These are phyloP conservation scores for Notolepis coatsorum DNA, from an alignment of 2,797 vertebrate species.

Conservation along the genomic window DNA sequence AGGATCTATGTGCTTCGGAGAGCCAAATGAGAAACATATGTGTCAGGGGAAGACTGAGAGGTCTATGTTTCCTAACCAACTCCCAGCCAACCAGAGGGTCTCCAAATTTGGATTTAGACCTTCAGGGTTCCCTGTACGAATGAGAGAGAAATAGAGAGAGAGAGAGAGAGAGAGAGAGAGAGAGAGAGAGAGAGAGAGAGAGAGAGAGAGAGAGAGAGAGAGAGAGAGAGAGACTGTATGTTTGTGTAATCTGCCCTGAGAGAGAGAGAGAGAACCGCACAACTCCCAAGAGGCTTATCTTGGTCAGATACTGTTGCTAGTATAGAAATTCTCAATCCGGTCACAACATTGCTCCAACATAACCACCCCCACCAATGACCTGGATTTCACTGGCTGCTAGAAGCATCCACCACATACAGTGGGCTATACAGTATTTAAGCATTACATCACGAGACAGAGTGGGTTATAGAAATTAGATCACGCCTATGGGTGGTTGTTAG, in stretches of 20 bases:
- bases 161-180: constrained; percentile 23
- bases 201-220: constrained; percentile 19
- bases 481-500: no score
- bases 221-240: constrained; percentile 29
- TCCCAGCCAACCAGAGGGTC: background rate
- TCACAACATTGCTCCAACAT: constrained; percentile 55
- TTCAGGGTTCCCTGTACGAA: background rate
- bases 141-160: background rate
- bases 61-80: constrained; percentile 2
- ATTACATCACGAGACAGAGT: no score
- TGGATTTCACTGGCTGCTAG: constrained; percentile 73
- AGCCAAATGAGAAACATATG: constrained; percentile 73
- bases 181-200: constrained; percentile 8
- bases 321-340: constrained; percentile 68
- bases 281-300: constrained; percentile 76
- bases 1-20: constrained; percentile 35
- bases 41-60: constrained; percentile 12
- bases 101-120: background rate
- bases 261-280: constrained; percentile 48
- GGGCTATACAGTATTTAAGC: no score
- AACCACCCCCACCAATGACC: constrained; percentile 56
- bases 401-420: constrained; percentile 35
- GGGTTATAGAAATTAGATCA: no score
- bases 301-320: constrained; percentile 68
- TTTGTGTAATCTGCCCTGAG: constrained; percentile 64